Evolutionary conservation across 2,797 vertebrate genomes (phyloP).

Genomic region (Lepidocolaptes lacrymiger): DNA sequence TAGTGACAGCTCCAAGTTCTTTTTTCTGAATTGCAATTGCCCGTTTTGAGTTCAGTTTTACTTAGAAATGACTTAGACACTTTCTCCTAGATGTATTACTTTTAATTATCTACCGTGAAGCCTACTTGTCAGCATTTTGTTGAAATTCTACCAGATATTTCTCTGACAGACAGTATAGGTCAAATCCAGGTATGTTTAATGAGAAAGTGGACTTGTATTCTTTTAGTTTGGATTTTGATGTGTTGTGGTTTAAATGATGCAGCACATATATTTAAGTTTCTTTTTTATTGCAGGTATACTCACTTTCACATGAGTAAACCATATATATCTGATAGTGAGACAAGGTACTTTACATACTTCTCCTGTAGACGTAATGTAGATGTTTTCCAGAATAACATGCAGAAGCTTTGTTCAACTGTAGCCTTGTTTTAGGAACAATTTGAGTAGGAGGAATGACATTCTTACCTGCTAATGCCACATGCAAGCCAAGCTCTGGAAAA

Average conservation of each 20-base stretch:
- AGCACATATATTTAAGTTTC: background rate
- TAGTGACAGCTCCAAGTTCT: background rate
- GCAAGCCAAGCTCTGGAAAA: background rate
- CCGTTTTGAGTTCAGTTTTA: background rate
- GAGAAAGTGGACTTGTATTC: background rate
- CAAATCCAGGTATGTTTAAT: background rate
- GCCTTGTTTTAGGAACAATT: background rate
- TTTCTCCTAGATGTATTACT: background rate
- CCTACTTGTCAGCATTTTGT: background rate
- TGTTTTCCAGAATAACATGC: background rate
- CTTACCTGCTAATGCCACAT: background rate
- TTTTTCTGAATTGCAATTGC: background rate
- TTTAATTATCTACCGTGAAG: background rate
- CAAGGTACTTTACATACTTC: background rate
- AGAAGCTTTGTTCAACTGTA: background rate
- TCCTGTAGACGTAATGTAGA: background rate
- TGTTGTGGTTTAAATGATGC: background rate
- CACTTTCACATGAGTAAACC: background rate
- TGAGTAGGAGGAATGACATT: background rate
- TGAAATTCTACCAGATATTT: background rate
- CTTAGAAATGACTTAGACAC: background rate
- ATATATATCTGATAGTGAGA: background rate
- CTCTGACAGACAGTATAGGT: background rate
- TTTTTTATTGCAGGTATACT: background rate
- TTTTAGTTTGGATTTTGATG: background rate